Conservation (phyloP, 2,113 vertebrate species). For the Anser brachyrhynchus region DNA sequence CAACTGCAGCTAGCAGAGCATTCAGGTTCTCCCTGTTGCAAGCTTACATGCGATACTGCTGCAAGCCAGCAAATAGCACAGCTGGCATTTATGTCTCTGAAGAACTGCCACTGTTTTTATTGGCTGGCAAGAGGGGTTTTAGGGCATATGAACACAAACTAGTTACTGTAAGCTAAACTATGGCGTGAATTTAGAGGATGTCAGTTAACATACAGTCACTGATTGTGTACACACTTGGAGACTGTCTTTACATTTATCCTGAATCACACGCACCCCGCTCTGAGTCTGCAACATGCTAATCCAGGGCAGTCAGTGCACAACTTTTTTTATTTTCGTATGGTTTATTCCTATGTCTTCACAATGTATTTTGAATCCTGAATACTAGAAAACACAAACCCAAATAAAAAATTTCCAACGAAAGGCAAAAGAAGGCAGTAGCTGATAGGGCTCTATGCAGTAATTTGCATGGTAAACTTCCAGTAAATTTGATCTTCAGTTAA, state of each 20-base stretch:
- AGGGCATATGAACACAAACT: slow-evolving; percentile 30
- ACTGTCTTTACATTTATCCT: not conserved
- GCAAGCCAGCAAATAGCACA: not conserved
- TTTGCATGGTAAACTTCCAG: not conserved
- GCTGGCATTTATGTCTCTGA: not conserved
- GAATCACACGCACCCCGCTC: not conserved
- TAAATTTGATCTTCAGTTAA: not conserved
- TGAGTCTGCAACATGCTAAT: not conserved
- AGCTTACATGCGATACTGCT: not conserved
- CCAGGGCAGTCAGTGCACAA: not conserved
- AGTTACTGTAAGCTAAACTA: slow-evolving; percentile 24
- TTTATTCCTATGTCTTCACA: not conserved
- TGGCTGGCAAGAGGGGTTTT: not conserved
- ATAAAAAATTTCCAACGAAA: not conserved
- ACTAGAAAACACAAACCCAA: not conserved
- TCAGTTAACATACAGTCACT: not conserved
- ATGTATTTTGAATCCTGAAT: not conserved
- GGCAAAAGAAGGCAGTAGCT: not conserved
- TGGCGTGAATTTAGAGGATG: not conserved
- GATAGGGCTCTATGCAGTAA: not conserved
- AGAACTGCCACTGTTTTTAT: not conserved
- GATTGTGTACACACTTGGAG: not conserved
- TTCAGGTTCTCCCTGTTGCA: not conserved
- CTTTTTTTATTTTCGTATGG: not conserved
- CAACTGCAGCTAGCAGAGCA: not conserved